Evolutionary conservation across 2,797 vertebrate species (phyloP).

Genomic region (Rhabdophis nuchalis): DNA sequence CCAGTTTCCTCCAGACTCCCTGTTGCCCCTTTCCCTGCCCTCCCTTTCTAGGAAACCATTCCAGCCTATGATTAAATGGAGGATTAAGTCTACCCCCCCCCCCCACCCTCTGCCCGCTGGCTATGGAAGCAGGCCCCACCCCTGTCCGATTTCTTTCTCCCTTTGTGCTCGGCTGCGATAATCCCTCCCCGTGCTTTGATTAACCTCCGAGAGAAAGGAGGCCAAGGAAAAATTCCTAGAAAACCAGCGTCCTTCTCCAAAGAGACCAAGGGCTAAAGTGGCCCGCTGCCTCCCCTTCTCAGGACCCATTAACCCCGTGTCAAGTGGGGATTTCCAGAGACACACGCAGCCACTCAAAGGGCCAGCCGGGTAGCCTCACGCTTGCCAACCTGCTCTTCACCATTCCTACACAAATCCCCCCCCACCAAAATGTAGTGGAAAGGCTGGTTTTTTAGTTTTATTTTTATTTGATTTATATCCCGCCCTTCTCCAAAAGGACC

Average conservation of each 20-base stretch:
- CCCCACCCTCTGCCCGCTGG: not conserved
- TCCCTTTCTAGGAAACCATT: not conserved
- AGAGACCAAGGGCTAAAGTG: not conserved
- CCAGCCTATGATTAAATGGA: rapidly evolving
- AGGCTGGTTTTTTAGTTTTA: too few species aligned
- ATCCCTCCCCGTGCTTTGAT: not conserved
- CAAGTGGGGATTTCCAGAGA: slow-evolving; percentile 11
- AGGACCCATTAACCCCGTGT: not conserved
- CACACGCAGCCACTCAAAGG: not conserved
- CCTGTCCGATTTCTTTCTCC: not conserved
- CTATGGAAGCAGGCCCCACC: not conserved
- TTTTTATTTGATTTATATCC: too few species aligned
- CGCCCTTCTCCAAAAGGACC: too few species aligned
- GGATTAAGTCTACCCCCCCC: not conserved
- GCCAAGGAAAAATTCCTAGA: not conserved
- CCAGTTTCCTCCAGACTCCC: slow-evolving; percentile 20
- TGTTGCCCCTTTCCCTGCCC: not conserved
- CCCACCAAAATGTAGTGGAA: not conserved
- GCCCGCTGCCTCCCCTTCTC: not conserved
- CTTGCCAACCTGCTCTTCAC: too few species aligned
- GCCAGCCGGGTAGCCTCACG: not conserved
- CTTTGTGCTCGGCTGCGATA: not conserved
- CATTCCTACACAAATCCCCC: too few species aligned
- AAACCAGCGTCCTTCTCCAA: not conserved
- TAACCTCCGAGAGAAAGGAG: not conserved